Conservation (phyloP, 1,140 invertebrate species). For the Dendroctonus ponderosae region DNA sequence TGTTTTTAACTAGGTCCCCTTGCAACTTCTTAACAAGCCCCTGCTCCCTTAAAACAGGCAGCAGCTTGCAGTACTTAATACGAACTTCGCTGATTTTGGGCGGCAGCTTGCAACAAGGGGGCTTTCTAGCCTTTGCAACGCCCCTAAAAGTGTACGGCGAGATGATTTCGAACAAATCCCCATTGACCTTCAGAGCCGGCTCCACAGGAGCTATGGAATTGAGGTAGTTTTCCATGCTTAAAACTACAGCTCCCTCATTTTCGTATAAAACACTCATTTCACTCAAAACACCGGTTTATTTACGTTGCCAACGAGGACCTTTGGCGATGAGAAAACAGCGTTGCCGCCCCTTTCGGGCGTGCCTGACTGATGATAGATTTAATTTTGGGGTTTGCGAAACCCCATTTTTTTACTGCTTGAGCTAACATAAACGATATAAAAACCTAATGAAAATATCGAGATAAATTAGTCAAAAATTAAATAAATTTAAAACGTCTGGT, state of each 20-base stretch:
- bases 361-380: too few species aligned
- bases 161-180: conserved; percentile 37
- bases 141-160: conserved; percentile 27
- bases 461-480: too few species aligned
- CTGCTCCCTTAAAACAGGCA: conserved; percentile 8
- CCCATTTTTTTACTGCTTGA: too few species aligned
- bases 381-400: too few species aligned
- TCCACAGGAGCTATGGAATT: conserved; percentile 31
- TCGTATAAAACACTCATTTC: conserved; percentile 26
- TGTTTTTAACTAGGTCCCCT: conserved; percentile 19
- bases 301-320: too few species aligned
- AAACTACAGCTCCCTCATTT: conserved; percentile 32
- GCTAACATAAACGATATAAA: too few species aligned
- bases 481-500: too few species aligned
- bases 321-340: too few species aligned
- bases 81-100: background rate
- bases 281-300: background rate
- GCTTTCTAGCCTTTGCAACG: conserved; percentile 16
- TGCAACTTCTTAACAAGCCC: background rate
- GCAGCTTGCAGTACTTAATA: conserved; percentile 24
- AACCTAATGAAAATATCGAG: too few species aligned
- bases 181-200: conserved; percentile 18
- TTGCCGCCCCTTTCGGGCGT: too few species aligned
- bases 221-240: conserved; percentile 40
- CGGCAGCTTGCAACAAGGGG: background rate